Base-by-base conservation (phyloP, 2,113 vertebrate genomes). In the Sciurus niger region DNA sequence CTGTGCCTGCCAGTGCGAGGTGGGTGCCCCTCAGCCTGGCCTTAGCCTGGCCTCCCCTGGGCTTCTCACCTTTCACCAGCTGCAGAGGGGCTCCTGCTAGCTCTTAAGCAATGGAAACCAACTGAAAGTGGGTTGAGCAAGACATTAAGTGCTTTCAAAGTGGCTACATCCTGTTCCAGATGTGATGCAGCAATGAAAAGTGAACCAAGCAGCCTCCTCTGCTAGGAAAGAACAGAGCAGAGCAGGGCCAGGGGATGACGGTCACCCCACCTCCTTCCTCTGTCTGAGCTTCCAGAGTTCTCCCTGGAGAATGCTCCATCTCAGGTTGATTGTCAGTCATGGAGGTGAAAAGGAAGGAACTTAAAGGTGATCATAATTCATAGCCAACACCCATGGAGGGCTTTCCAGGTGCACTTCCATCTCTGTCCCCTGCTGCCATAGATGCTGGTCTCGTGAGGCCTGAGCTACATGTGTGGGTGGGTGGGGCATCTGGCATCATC, bases 331-430 rank as follows among this genome's bases (percentile, higher is more conserved):
- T 70, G 87, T n/a, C 68, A 63, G 83, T 13, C 18, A 48, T 4
- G 7, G 51, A 60, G 16, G 37, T 32, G 25, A 43, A 32, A 46
- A 30, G 4, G 55, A 43, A 60, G 65, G 76, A 60, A 67, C 37
- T 11, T 20, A 18, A 6, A 67, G 55, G 43, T 83, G 25, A 46
- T 10, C 25, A 14, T 13, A 3, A 60, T 30, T 18, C 20, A 16
- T 14, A 40, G 67, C 74, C 3, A 22, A 40, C 8, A 37, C 0
- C 0, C 17, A 30, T 2, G 22, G 25, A 13, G 51, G 28, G 4
- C 6, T n/a, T 24, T 40, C 18, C 48, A 10, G 6, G 28, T 3
- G 16, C 24, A 5, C 67, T 8, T 17, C 30, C 7, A 0, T 10
- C 32, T 37, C 73, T 7, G 3, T 28, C 84, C 63, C 60, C 17